These are phyloP conservation scores for Gari tellinella DNA, from an alignment of 2,888 invertebrate genomes.

Conservation along the genomic window DNA sequence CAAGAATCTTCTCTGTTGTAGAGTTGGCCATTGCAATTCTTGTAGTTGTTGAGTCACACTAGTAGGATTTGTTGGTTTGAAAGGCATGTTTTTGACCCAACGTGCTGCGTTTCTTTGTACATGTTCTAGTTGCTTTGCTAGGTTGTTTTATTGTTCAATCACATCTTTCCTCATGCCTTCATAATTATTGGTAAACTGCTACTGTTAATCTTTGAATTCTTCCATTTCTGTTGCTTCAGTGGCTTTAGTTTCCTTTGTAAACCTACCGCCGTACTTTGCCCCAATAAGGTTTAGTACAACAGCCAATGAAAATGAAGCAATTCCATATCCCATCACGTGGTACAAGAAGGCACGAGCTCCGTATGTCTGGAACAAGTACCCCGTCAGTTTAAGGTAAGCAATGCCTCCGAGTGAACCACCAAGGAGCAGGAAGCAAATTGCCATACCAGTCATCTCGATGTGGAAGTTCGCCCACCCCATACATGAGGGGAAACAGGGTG, in stretches of 20 bases:
- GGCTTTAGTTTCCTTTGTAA: conserved; percentile 18
- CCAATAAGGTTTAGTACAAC: conserved; percentile 51
- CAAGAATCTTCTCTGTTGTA: too few relatives aligned
- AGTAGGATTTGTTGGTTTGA: too few relatives aligned
- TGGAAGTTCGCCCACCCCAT: conserved; percentile 72
- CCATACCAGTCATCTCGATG: conserved; percentile 68
- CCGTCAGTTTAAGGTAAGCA: conserved; percentile 65
- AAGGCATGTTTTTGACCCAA: too few relatives aligned
- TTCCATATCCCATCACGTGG: conserved; percentile 60
- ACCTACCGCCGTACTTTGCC: conserved; percentile 53
- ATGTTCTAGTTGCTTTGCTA: too few relatives aligned
- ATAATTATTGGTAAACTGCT: too few relatives aligned
- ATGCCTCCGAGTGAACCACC: conserved; percentile 69
- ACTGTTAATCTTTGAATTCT: too few relatives aligned
- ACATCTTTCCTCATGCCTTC: too few relatives aligned
- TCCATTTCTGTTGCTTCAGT: too few relatives aligned
- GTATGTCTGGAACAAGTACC: conserved; percentile 65
- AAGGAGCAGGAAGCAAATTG: conserved; percentile 62
- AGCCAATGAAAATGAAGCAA: conserved; percentile 43
- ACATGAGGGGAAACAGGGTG: conserved; percentile 68
- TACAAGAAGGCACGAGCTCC: conserved; percentile 65
- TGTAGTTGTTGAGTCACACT: too few relatives aligned
- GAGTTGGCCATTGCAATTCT: too few relatives aligned
- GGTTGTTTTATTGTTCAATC: too few relatives aligned
- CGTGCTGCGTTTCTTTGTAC: too few relatives aligned